phyloP scores from a whole-genome alignment of 2,113 vertebrate species.

The Vulpes vulpes region DNA sequence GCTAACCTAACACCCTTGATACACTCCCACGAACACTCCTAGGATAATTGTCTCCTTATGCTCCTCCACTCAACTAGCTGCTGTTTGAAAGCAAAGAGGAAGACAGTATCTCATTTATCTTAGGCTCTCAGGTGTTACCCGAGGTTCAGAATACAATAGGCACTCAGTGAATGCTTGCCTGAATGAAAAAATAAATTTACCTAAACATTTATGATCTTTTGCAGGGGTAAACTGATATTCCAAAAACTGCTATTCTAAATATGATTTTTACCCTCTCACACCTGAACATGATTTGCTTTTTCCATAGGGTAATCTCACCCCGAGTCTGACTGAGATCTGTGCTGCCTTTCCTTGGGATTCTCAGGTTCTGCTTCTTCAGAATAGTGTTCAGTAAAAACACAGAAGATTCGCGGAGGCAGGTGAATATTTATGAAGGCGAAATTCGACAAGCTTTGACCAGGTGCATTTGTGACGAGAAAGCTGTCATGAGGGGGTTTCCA shows the following conservation, averaged over 20 bases:
- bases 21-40: not conserved
- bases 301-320: not conserved
- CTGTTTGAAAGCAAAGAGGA: not conserved
- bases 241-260: not conserved
- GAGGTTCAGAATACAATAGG: not conserved
- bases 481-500: not conserved
- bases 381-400: not conserved
- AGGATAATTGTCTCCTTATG: not conserved
- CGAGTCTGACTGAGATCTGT: not conserved
- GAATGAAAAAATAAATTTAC: not conserved
- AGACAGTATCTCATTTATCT: not conserved
- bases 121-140: too few relatives aligned
- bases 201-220: not conserved
- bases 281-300: not conserved
- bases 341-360: not conserved
- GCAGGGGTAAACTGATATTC: too few relatives aligned
- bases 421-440: not conserved
- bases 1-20: fast-evolving
- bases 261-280: not conserved
- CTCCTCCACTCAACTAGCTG: not conserved
- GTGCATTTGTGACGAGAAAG: not conserved
- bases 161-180: not conserved
- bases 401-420: not conserved
- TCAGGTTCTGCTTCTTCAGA: not conserved
- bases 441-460: not conserved